Evolutionary conservation across 2,888 invertebrate species (phyloP).

Genomic region (Neoscelio sp.): DNA sequence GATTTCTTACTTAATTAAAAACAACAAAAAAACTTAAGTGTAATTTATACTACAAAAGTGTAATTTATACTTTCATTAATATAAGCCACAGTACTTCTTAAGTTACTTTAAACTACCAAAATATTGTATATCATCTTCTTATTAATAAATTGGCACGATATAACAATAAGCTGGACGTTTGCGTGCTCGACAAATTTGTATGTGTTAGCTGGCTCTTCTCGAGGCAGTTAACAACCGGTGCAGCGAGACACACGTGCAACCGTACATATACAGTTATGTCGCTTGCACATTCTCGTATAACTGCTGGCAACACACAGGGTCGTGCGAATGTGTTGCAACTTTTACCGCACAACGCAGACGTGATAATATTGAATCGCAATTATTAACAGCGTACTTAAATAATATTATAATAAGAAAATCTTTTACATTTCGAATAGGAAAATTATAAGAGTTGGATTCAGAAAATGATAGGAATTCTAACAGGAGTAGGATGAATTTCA

Average conservation of each 20-base stretch:
- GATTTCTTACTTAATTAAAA: no score
- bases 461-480: no score
- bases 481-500: no score
- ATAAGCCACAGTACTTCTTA: no score
- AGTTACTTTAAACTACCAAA: constrained; percentile 31
- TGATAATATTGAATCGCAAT: background rate
- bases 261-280: constrained; percentile 68
- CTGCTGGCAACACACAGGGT: constrained; percentile 11
- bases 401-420: no score
- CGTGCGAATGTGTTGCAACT: constrained; percentile 29
- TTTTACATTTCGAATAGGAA: constrained; percentile 8
- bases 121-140: background rate
- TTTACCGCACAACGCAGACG: constrained; percentile 7
- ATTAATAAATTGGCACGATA: constrained; percentile 33
- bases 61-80: no score
- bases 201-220: constrained; percentile 16
- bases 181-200: constrained; percentile 27
- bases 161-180: constrained; percentile 18
- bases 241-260: constrained; percentile 58
- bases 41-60: no score
- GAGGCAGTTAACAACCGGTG: constrained; percentile 31
- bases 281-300: constrained; percentile 47
- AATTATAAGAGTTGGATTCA: background rate
- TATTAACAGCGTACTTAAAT: background rate
- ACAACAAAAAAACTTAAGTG: no score